phyloP scores from a whole-genome alignment of 2,797 vertebrate genomes.

The Morus bassanus region DNA sequence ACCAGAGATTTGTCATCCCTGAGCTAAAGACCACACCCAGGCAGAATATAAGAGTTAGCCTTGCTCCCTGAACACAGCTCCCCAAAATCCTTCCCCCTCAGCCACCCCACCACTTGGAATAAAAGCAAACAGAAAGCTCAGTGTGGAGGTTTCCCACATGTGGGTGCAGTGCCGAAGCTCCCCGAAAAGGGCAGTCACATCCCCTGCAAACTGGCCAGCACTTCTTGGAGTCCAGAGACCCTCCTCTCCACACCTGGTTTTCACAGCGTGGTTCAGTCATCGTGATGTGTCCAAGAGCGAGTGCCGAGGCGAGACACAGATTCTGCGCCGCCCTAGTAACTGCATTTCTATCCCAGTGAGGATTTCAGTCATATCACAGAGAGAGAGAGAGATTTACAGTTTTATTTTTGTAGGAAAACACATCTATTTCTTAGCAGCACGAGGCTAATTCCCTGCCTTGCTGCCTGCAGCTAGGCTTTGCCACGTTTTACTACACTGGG shows the following conservation, averaged over 20 bases:
- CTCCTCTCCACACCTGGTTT: not conserved
- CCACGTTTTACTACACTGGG: not conserved
- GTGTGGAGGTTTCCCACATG: not conserved
- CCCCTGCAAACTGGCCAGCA: not conserved
- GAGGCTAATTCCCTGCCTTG: not conserved
- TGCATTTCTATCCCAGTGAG: not conserved
- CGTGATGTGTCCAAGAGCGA: rapidly evolving
- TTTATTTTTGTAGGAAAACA: not conserved
- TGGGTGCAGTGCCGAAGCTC: rapidly evolving
- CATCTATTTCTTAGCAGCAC: not conserved
- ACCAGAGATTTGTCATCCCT: not conserved
- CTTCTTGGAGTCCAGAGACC: not conserved
- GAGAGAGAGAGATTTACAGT: not conserved
- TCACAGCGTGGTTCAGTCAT: not conserved
- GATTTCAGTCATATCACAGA: not conserved
- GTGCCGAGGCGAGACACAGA: not conserved
- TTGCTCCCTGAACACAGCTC: not conserved
- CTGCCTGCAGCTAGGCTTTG: not conserved
- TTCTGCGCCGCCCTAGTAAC: not conserved
- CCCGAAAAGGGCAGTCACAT: not conserved
- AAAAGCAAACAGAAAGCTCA: not conserved
- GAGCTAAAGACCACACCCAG: not conserved
- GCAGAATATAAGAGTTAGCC: not conserved
- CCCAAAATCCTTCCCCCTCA: rapidly evolving
- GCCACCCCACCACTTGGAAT: not conserved